Conservation (phyloP, 2,888 invertebrate genomes). For the Odontomyia ornata region DNA sequence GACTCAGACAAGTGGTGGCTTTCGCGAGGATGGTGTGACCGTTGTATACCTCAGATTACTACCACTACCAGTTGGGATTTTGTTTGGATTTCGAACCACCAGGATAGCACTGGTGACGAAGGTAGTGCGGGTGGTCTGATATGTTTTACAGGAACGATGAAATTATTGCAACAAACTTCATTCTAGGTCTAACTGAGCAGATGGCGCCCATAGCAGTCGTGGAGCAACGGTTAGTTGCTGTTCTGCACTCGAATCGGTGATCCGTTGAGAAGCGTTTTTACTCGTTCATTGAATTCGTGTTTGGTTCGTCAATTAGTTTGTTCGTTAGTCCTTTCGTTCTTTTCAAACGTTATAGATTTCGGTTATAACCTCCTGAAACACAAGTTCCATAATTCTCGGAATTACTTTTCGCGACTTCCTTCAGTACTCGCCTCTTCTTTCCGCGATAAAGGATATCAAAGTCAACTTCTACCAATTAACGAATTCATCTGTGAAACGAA, state of each 20-base stretch:
- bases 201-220: slow-evolving; percentile 48
- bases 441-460: too few species aligned
- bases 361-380: not conserved
- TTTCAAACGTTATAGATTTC: slow-evolving; percentile 2
- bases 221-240: slow-evolving; percentile 46
- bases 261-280: slow-evolving; percentile 32
- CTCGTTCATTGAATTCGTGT: slow-evolving; percentile 32
- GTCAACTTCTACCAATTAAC: too few species aligned
- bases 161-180: slow-evolving; percentile 41
- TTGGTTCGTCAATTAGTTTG: slow-evolving; percentile 25
- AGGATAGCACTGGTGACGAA: not conserved
- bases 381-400: not conserved
- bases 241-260: slow-evolving; percentile 44
- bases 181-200: slow-evolving; percentile 43
- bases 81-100: not conserved
- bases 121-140: slow-evolving; percentile 29
- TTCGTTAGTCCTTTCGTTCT: slow-evolving; percentile 15
- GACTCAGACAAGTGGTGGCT: slow-evolving; percentile 9
- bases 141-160: slow-evolving; percentile 36
- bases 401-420: too few species aligned
- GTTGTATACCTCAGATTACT: too few species aligned
- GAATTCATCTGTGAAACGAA: too few species aligned
- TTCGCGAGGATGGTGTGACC: not conserved
- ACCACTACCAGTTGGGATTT: not conserved
- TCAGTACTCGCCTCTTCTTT: too few species aligned